Percentiles rank a stretch among this genome's conserved stretches.
phyloP scores from a whole-genome alignment of 2,797 vertebrate species.

The Falco rusticolus region DNA sequence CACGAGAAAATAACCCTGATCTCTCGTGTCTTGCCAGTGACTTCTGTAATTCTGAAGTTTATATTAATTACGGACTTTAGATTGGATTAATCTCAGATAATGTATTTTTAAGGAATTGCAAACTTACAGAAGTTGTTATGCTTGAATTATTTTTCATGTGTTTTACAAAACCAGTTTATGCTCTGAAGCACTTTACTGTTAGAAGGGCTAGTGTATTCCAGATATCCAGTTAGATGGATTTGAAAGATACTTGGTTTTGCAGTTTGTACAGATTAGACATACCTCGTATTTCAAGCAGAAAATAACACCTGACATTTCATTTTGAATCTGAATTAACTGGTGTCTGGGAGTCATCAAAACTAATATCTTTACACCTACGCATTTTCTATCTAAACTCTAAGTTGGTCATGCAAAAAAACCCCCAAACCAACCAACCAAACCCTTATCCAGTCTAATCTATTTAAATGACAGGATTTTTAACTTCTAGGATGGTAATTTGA shows the following conservation, averaged over 20 bases:
- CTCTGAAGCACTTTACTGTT: neutral
- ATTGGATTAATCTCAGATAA: neutral
- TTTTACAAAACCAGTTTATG: neutral
- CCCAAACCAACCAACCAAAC: neutral
- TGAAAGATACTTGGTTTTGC: neutral
- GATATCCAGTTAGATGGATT: neutral
- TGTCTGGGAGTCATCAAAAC: neutral
- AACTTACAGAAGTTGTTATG: neutral
- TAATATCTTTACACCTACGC: neutral
- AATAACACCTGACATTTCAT: neutral
- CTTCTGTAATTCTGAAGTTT: neutral
- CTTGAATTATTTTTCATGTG: neutral
- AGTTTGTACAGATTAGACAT: neutral
- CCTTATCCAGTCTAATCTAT: neutral
- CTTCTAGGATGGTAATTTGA: neutral
- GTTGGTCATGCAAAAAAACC: neutral
- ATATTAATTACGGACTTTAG: neutral
- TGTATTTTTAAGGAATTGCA: neutral
- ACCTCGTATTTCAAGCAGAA: neutral
- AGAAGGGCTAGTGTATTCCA: neutral
- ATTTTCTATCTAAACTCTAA: neutral
- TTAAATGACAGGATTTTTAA: neutral
- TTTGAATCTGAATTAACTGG: neutral
- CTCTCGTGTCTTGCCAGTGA: neutral
- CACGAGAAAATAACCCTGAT: neutral